Evolutionary conservation across 2,113 vertebrate genomes (phyloP), one percentile per base, ranked within the genome.

Genomic region (Corythornis cristatus): DNA sequence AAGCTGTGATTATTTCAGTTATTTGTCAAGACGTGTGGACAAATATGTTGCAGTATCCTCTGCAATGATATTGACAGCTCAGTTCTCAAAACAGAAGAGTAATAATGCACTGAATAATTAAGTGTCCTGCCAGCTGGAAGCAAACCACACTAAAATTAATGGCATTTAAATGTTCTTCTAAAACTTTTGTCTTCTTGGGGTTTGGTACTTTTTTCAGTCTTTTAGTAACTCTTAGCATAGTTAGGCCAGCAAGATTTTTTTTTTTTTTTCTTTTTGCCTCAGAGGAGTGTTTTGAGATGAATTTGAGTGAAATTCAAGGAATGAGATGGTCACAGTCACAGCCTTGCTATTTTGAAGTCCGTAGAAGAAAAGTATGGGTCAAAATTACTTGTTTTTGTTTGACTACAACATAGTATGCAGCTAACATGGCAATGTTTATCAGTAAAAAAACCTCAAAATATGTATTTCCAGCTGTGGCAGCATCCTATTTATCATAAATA

Each of bases 1-100:
- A 98, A 98, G 96, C 77, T 94, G 89, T 88, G 90, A 95, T 91
- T 95, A 96, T 98, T 97, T 96, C 98, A 93, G 98, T 98, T 98
- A 98, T 98, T 98, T 97, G 98, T 95, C 95, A 98, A 97, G 95
- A 96, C 91, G 5, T 67, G 75, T 83, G 89, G 74, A 85, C 83
- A 60, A 68, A 75, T 82, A n/a, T 46, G 31, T 95, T 97, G 87
- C 93, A 96, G 78, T 89, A 90, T 61, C 56, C 89, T 88, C 54
- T 91, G 91, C 66, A 92, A 82, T 86, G 76, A 31, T 82, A 43
- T 64, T 91, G 86, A 79, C 61, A 88, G 12, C 70, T 82, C 66
- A 89, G 3, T 71, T 83, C 74, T 90, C 67, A 88, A 71, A 56
- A 29, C 64, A 64, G 60, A 45, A 81, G 60, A 60, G 37, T 26